Conservation (phyloP, 2,113 vertebrate genomes). For the Haplochromis vanheusdeni region DNA sequence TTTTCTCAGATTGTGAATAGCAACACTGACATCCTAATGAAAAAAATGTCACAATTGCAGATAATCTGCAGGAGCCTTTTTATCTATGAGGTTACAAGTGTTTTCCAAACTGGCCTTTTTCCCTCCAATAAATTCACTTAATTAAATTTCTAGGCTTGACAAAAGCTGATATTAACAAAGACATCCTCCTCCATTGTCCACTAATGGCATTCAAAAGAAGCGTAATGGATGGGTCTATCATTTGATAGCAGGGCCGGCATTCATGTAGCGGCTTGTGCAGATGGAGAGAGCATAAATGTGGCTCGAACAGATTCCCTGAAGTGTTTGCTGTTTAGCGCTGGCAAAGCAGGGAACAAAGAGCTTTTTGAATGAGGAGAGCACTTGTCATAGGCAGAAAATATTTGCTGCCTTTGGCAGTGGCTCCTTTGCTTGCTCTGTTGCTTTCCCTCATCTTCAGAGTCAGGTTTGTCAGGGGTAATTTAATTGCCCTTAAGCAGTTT, state of each 20-base stretch:
- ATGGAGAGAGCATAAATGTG: constrained; percentile 76
- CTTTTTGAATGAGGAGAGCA: constrained; percentile 84
- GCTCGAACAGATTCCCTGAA: constrained; percentile 86
- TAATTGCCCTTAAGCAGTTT: constrained; percentile 90
- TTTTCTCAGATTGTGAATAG: constrained; percentile 39
- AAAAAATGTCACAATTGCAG: constrained; percentile 21
- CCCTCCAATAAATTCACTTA: constrained; percentile 88
- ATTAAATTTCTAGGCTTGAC: constrained; percentile 90
- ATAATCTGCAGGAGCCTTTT: constrained; percentile 46
- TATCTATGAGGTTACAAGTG: constrained; percentile 77
- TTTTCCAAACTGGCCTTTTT: constrained; percentile 81
- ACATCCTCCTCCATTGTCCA: constrained; percentile 86
- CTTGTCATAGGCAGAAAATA: constrained; percentile 85
- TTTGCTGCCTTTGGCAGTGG: constrained; percentile 79
- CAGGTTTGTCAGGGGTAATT: constrained; percentile 94
- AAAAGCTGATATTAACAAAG: constrained; percentile 90
- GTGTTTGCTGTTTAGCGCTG: constrained; percentile 93
- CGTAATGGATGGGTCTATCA: constrained; percentile 93
- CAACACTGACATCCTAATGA: constrained; percentile 32
- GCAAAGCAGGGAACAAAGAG: constrained; percentile 86
- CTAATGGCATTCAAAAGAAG: constrained; percentile 87
- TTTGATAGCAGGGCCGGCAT: constrained; percentile 83
- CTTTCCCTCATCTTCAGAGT: constrained; percentile 74
- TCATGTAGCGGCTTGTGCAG: constrained; percentile 77
- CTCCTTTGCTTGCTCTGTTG: constrained; percentile 62